phyloP scores from a whole-genome alignment of 2,888 invertebrate genomes.

The Junonia oenone region DNA sequence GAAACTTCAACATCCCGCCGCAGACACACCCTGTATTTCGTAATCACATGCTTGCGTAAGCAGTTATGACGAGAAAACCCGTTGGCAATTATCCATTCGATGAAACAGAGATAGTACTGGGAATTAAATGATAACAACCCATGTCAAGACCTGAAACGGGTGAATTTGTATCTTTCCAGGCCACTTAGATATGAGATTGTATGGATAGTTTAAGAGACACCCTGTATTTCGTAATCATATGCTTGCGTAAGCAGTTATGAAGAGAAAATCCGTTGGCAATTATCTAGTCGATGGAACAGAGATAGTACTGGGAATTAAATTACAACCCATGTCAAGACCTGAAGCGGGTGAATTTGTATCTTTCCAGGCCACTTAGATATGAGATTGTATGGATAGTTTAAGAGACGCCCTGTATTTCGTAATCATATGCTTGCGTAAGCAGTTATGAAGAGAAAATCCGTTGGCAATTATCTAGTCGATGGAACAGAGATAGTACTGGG shows the following conservation, averaged over 20 bases:
- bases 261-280: background rate
- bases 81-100: background rate
- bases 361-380: background rate
- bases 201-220: background rate
- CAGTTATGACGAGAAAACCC: conserved; percentile 3
- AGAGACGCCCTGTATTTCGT: background rate
- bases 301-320: too few species aligned
- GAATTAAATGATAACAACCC: too few species aligned
- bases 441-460: conserved; percentile 3
- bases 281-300: background rate
- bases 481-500: background rate
- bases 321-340: background rate
- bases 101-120: background rate
- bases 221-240: background rate
- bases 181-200: background rate
- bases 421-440: background rate
- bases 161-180: background rate
- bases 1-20: background rate
- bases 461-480: background rate
- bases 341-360: background rate
- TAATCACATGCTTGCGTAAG: background rate
- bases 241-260: conserved; percentile 2
- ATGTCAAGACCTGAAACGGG: background rate
- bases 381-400: background rate
- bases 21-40: background rate